These are phyloP conservation scores for Phenganax stokvisi DNA, from an alignment of 92 coral and sea anemone species.

Conservation along the genomic window DNA sequence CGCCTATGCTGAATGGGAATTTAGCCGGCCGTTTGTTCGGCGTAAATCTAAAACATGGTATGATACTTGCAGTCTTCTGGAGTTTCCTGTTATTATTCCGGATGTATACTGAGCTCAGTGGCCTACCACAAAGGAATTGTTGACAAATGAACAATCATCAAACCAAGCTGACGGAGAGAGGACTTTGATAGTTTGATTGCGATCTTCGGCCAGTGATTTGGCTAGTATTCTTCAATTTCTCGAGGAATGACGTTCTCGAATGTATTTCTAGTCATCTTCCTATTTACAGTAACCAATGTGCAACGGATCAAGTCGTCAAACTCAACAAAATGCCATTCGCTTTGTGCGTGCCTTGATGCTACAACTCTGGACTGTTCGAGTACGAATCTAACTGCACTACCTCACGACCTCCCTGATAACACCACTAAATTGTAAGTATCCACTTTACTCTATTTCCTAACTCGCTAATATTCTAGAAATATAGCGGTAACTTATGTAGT, in stretches of 20 bases:
- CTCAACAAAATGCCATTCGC: constrained; percentile 18
- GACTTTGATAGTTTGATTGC: not conserved
- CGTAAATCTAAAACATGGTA: no score
- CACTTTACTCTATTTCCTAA: not conserved
- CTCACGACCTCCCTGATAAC: constrained; percentile 2
- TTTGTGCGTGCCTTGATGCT: constrained; percentile 7
- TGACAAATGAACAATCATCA: constrained; percentile 39
- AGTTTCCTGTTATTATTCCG: no score
- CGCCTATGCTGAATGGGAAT: no score
- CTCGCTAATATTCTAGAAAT: not conserved
- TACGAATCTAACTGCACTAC: constrained; percentile 17
- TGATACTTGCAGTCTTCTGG: no score
- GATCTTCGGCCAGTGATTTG: not conserved
- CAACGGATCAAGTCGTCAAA: constrained; percentile 17
- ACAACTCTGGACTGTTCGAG: constrained; percentile 28
- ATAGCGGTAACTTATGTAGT: not conserved
- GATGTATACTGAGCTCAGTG: no score
- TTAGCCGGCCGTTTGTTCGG: no score
- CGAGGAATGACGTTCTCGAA: constrained; percentile 1
- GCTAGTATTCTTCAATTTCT: not conserved
- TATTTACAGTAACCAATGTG: constrained; percentile 13
- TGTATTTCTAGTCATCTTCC: not conserved
- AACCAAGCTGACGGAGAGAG: constrained; percentile 7
- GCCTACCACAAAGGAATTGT: not conserved
- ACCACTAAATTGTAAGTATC: constrained; percentile 5